Evolutionary conservation across 2,113 vertebrate species (phyloP).

Genomic region (Struthidea cinerea): DNA sequence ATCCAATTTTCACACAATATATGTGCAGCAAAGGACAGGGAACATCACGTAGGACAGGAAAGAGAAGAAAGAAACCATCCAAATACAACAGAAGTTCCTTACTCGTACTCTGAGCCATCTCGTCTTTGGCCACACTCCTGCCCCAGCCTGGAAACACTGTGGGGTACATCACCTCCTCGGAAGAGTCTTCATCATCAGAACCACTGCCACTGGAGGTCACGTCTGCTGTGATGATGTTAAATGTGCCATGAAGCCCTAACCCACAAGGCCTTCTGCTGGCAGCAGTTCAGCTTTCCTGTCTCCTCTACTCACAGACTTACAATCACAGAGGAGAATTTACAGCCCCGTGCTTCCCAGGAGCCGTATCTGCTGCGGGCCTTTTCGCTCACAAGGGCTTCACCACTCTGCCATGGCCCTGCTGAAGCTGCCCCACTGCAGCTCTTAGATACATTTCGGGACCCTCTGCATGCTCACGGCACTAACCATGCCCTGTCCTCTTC

Average conservation of each 20-base stretch:
- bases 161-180: background rate
- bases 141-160: slow-evolving; percentile 34
- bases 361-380: background rate
- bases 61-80: background rate
- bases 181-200: slow-evolving; percentile 37
- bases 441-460: no score
- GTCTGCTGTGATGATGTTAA: slow-evolving; percentile 47
- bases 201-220: slow-evolving; percentile 34
- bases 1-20: background rate
- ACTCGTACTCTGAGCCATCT: background rate
- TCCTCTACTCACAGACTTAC: background rate
- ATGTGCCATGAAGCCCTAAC: slow-evolving; percentile 20
- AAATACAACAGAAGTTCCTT: background rate
- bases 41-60: background rate
- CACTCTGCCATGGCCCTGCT: background rate
- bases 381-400: background rate
- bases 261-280: background rate
- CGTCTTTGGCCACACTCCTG: background rate
- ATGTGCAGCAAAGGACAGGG: background rate
- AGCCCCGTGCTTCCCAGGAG: rapidly evolving
- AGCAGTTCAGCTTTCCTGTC: background rate
- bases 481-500: background rate
- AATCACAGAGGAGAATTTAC: background rate
- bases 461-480: rapidly evolving
- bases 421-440: background rate